Conservation (phyloP, 2,888 invertebrate species). For the Prenolepis imparis region DNA sequence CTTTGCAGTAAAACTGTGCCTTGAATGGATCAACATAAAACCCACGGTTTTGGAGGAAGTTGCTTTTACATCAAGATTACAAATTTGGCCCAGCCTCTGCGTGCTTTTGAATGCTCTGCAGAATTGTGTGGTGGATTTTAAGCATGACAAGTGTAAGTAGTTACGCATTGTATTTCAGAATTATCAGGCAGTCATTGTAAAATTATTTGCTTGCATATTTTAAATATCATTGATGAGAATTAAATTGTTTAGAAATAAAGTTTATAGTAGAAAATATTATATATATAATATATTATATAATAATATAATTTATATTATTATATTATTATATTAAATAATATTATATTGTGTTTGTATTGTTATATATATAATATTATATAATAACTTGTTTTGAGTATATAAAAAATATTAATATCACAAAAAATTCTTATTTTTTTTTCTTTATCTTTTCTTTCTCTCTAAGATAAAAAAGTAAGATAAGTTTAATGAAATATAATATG, state of each 20-base stretch:
- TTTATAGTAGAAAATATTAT: neutral
- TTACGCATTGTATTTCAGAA: neutral
- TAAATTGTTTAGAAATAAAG: neutral
- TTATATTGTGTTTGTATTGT: too few species aligned
- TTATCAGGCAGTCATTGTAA: neutral
- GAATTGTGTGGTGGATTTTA: constrained; percentile 86
- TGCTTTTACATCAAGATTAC: constrained; percentile 88
- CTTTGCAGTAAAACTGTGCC: constrained; percentile 90
- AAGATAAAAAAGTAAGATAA: constrained; percentile 12
- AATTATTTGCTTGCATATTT: constrained; percentile 8
- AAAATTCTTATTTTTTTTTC: neutral
- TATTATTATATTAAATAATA: too few species aligned
- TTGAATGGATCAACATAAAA: constrained; percentile 90
- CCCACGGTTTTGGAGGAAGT: constrained; percentile 87
- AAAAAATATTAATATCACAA: neutral
- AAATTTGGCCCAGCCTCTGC: constrained; percentile 93
- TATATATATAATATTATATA: too few species aligned
- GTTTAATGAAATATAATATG: neutral
- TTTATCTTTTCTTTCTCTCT: neutral
- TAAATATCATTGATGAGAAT: neutral
- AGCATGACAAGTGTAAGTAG: constrained; percentile 88
- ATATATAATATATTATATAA: too few species aligned
- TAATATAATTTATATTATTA: too few species aligned
- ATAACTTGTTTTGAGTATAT: neutral
- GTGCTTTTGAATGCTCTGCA: constrained; percentile 91